Evolutionary conservation across 2,113 vertebrate genomes (phyloP), one percentile per base, ranked within the genome.

Genomic region (Danionella cerebrum): DNA sequence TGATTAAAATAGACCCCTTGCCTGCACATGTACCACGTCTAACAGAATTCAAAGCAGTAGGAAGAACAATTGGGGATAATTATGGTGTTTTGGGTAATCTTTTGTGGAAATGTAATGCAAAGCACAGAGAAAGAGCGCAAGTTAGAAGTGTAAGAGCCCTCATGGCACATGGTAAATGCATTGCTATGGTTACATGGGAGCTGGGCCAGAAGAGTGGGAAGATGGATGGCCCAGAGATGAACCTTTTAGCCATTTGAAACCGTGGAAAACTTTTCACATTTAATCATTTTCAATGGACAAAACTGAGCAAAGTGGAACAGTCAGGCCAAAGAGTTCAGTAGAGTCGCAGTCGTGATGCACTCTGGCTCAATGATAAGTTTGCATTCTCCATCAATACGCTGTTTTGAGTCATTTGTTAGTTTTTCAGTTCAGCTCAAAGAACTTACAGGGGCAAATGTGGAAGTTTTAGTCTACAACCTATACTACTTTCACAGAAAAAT

Each of bases 1-100:
- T 50, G 41, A 70, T 74, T 74, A 69, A 69, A 73, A 69, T 64
- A 25, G 41, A 41, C 18, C 51, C 71, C 52, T 69, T 74, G 72
- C 72, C 72, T 63, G 69, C 72, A 69, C 52, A 50, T 14, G 39
- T 45, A 5, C 21, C 27, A 31, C 60, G 38, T 63, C 36, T 36
- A 22, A 42, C 35, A 24, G 38, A 67, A 33, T 45, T 57, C 33
- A 57, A 27, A 24, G 55, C 55, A 33, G 22, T 4, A 36, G 31
- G 29, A 59, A 18, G 45, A 70, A 74, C 72, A 74, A 74, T 48
- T 11, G 12, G 38, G 5, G 22, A 36, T 74, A 69, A 74, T 74
- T 70, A 70, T 44, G 55, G 53, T 52, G 14, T 74, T 68, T 62
- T 24, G 7, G 38, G 25, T 19, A 16, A 50, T 69, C 27, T 74